Base-by-base conservation (phyloP, 2,797 vertebrate genomes). In the Dendrocincla fuliginosa region DNA sequence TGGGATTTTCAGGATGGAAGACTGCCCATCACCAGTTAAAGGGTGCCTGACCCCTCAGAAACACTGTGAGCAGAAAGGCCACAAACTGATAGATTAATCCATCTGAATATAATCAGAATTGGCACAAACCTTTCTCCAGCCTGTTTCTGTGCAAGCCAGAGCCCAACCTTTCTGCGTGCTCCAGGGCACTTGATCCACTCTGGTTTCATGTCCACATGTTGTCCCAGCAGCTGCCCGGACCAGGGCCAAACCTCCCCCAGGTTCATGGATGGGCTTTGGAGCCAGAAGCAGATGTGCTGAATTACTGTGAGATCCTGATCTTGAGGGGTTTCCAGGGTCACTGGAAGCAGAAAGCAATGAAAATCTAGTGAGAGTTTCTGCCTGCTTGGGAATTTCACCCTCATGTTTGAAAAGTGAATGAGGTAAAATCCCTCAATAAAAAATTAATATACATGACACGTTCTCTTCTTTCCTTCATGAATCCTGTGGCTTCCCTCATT, bases 261-360 rank as follows among this genome's bases (percentile, higher is more conserved):
- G 11, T 50, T 52, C 53, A n/a, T 0, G 5, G 44, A 28, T 47
- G 46, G 41, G 17, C 15, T 33, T 33, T 10, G 50, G 22, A 70
- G 64, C 84, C 79, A 91, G 82, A 68, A 90, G 68, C 84, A 94
- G 75, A 95, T 92, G 87, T 91, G 73, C 69, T 78, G 35, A 71
- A 81, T 93, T 86, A 85, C 53, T 74, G 82, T 3, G 27, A 86
- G 11, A 81, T 35, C 17, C 75, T 87, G 41, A 44, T 68, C 60
- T 87, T 64, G 75, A 87, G 57, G 37, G 69, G 11, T 65, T 93
- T 95, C 79, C 94, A 96, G 60, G 44, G 17, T 60, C 20, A 41
- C 16, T 94, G 75, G 84, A 89, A 87, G 71, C 56, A 74, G 68
- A 64, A 70, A 73, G 69, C n/a, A 80, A 39, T 57, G 71, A 77